Conservation (phyloP, 2,888 invertebrate genomes). For the Xylophagus ater region DNA sequence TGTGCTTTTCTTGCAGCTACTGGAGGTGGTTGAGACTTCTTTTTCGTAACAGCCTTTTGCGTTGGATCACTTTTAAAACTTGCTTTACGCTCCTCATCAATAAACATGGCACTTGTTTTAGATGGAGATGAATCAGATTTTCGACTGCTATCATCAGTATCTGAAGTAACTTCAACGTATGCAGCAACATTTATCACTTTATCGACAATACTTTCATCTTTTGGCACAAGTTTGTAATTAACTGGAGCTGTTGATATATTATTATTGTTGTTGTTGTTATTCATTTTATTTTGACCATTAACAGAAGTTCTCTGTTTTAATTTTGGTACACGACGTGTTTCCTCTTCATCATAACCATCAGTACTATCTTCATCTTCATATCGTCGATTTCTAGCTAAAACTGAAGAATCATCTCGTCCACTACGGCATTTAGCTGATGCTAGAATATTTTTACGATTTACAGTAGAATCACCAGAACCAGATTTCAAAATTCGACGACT, state of each 20-base stretch:
- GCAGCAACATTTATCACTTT: slow-evolving; percentile 39
- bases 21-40: slow-evolving; percentile 17
- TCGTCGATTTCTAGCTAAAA: slow-evolving; percentile 54
- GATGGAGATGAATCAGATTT: slow-evolving; percentile 35
- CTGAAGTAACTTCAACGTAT: slow-evolving; percentile 38
- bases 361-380: slow-evolving; percentile 47
- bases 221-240: slow-evolving; percentile 29
- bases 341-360: slow-evolving; percentile 36
- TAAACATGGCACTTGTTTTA: slow-evolving; percentile 39
- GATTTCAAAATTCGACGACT: slow-evolving; percentile 62
- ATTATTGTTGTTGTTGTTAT: neutral
- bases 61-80: slow-evolving; percentile 36
- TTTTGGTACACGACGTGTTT: slow-evolving; percentile 37
- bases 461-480: slow-evolving; percentile 63
- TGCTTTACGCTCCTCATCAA: slow-evolving; percentile 38
- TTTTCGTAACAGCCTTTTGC: slow-evolving; percentile 25
- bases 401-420: slow-evolving; percentile 62
- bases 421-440: slow-evolving; percentile 78
- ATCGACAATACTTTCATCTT: slow-evolving; percentile 33
- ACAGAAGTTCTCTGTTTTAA: slow-evolving; percentile 33
- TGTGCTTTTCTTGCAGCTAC: slow-evolving; percentile 20
- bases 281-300: slow-evolving; percentile 19
- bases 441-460: slow-evolving; percentile 75
- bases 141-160: slow-evolving; percentile 38
- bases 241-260: slow-evolving; percentile 21